A percentile compares a stretch with the other conserved stretches of the same genome.
Evolutionary conservation across 2,888 invertebrate species (phyloP).

Genomic region (Trachelus tabidus): DNA sequence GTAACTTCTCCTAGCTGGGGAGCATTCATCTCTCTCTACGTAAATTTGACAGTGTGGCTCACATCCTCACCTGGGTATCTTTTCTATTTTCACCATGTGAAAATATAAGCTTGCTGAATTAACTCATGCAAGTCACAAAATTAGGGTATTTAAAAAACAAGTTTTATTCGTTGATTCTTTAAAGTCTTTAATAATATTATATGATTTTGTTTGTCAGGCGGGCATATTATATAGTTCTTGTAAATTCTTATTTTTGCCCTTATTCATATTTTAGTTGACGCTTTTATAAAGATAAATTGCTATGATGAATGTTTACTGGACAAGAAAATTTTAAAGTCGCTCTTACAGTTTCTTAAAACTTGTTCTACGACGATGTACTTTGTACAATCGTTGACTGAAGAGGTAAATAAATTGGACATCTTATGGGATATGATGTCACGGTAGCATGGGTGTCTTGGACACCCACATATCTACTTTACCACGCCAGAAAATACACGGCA

Average conservation of each 20-base stretch:
- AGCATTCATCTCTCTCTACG: slow-evolving; percentile 14
- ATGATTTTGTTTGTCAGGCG: not conserved
- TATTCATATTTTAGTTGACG: not conserved
- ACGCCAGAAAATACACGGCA: too few relatives aligned
- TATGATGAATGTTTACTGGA: not conserved
- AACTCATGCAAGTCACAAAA: not conserved
- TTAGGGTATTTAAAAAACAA: not conserved
- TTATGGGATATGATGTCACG: too few relatives aligned
- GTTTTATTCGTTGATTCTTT: not conserved
- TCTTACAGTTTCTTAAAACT: not conserved
- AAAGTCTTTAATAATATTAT: not conserved
- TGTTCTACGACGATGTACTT: too few relatives aligned
- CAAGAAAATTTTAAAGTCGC: not conserved
- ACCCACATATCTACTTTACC: too few relatives aligned
- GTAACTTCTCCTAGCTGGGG: slow-evolving; percentile 8
- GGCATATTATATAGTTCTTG: not conserved
- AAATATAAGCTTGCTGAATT: not conserved
- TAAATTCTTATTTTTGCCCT: not conserved
- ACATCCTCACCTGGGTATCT: not conserved
- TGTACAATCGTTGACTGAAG: too few relatives aligned
- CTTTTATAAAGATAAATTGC: not conserved
- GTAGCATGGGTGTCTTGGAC: too few relatives aligned
- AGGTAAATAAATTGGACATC: too few relatives aligned
- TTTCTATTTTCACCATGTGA: not conserved
- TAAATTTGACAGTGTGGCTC: not conserved